Evolutionary conservation across 1,140 invertebrate species (phyloP), one percentile per base, ranked within the genome.

Genomic region (Drosophila repleta): DNA sequence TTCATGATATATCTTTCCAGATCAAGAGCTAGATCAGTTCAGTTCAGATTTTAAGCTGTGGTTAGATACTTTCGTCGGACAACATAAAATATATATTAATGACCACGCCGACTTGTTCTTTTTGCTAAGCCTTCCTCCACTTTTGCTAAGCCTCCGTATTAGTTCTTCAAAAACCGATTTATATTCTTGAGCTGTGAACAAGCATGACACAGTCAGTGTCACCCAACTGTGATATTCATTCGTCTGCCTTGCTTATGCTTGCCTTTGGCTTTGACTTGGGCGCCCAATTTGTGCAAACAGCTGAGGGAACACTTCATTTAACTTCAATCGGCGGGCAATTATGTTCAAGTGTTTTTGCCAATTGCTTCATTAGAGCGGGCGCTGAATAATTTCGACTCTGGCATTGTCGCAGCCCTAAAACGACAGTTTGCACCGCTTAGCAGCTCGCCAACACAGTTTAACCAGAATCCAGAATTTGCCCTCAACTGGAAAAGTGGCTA

Each of bases 311-410:
- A 87, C 63, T 82, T 87, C 82, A 87, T 85, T 85, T 87, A 87
- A 85, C 82, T 87, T 78, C 76, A 85, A 87, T 87, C 66, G 78
- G 49, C 65, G 64, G 78, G 66, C 85, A 85, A 85, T 87, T 87
- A 74, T 49, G 67, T 51, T 75, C 62, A 67, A 85, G 78, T 78
- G 82, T 57, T 67, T 78, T 82, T 72, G 58, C 66, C 72, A 87
- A 82, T 75, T 87, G 74, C 17, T 76, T 85, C 82, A 78, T 87
- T 87, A 82, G 62, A 46, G 46, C 35, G 49, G 48, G 49, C 45
- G 29, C 29, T 29, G 49, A 26, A 43, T 56, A 48, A 41, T 63
- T 64, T 17, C 15, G 37, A 21, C 17, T 45, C 32, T 73, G 65
- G 60, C 77, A 81, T 82, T 81, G 69, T 46, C 46, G 37, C 24